These are phyloP conservation scores for Peromyscus nudipes DNA, from an alignment of 2,797 vertebrate genomes.

Conservation along the genomic window DNA sequence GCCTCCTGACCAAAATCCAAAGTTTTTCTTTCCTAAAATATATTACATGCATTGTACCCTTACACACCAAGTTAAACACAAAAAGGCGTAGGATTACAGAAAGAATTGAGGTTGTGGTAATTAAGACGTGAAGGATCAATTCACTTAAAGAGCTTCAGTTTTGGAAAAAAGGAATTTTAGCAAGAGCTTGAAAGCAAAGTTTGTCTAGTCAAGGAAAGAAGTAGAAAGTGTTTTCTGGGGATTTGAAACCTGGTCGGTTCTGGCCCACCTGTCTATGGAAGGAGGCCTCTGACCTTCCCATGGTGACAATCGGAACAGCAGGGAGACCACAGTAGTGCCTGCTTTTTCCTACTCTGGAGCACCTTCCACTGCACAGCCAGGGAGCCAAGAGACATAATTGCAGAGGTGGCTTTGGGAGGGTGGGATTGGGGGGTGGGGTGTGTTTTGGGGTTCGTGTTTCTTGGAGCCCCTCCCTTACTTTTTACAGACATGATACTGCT, in stretches of 20 bases:
- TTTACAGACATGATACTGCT: neutral
- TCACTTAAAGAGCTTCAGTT: neutral
- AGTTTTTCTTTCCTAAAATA: neutral
- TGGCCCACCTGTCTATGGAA: neutral
- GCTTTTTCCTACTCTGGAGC: neutral
- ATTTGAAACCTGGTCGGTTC: neutral
- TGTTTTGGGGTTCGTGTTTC: neutral
- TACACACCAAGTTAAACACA: slow-evolving; percentile 18
- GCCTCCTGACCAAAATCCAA: neutral
- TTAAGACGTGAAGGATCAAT: slow-evolving; percentile 10
- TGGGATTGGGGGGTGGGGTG: neutral
- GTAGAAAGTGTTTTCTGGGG: slow-evolving; percentile 18
- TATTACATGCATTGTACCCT: slow-evolving; percentile 8
- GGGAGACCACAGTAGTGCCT: neutral
- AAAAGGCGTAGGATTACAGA: slow-evolving; percentile 6
- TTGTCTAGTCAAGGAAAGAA: neutral
- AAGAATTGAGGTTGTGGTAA: neutral
- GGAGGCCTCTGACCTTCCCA: neutral
- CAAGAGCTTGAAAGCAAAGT: neutral
- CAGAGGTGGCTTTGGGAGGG: neutral
- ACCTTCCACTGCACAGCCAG: neutral
- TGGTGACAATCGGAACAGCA: neutral
- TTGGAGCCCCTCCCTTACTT: neutral
- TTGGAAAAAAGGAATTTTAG: neutral
- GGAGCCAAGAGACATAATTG: neutral